These are phyloP conservation scores for Dicerorhinus sumatrensis DNA, from an alignment of 2,113 vertebrate genomes.

Conservation along the genomic window DNA sequence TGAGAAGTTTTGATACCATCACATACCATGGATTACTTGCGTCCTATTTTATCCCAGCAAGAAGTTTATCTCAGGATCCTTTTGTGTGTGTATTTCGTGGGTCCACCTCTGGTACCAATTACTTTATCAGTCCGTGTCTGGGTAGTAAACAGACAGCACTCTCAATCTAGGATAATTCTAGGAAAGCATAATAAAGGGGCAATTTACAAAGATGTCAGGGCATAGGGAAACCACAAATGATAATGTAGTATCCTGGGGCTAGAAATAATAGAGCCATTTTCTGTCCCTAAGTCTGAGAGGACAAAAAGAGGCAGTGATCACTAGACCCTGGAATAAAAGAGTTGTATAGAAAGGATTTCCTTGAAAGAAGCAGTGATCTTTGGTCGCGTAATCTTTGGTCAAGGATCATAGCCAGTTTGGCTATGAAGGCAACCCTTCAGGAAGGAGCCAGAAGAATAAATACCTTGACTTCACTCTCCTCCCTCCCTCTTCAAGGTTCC, in stretches of 20 bases:
- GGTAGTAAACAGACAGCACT: neutral
- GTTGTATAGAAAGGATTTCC: neutral
- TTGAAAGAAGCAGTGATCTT: neutral
- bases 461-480: neutral
- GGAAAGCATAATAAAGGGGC: neutral
- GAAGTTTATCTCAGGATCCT: neutral
- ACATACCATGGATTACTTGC: neutral
- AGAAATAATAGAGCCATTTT: neutral
- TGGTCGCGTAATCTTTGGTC: neutral
- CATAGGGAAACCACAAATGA: neutral
- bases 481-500: neutral
- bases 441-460: neutral
- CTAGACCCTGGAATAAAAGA: neutral
- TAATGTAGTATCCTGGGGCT: neutral
- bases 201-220: neutral
- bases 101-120: neutral
- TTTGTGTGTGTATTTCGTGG: neutral
- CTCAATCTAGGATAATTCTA: constrained; percentile 25
- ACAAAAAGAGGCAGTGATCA: neutral
- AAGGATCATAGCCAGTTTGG: neutral
- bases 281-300: neutral
- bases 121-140: neutral
- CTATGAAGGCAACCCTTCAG: neutral
- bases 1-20: neutral
- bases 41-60: neutral